Percentiles rank a stretch among this genome's conserved stretches.
These are phyloP conservation scores for Corapipo altera DNA, from an alignment of 2,113 vertebrate species.

Conservation along the genomic window DNA sequence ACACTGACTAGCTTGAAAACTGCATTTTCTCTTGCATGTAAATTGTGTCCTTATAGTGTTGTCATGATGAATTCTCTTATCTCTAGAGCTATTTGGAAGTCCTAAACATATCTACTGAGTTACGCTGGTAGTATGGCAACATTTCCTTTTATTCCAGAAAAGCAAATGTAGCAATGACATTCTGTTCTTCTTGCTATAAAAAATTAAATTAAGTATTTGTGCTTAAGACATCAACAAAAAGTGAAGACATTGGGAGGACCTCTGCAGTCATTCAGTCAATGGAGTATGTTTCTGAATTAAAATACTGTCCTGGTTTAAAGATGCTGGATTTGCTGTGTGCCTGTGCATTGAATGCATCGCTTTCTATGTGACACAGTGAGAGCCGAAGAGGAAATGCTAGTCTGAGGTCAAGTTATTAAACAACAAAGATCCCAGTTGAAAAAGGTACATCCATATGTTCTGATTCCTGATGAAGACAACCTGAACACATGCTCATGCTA, in stretches of 20 bases:
- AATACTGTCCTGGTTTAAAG: neutral
- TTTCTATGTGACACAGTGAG: neutral
- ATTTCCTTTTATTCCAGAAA: neutral
- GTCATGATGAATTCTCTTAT: neutral
- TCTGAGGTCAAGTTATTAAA: neutral
- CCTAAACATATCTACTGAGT: neutral
- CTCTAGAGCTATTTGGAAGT: neutral
- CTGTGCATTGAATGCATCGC: fast-evolving
- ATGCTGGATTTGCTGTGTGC: neutral
- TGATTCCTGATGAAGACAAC: neutral
- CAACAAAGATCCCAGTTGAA: neutral
- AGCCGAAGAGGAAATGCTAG: neutral
- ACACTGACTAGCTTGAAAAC: neutral
- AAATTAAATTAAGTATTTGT: neutral
- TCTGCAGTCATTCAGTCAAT: neutral
- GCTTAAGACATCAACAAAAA: neutral
- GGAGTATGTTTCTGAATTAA: neutral
- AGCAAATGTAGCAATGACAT: fast-evolving
- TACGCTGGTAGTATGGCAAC: neutral
- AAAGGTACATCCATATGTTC: neutral
- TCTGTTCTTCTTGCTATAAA: neutral
- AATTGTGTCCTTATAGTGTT: neutral
- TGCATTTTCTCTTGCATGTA: neutral
- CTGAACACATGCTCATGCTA: neutral
- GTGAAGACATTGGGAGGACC: neutral